Evolutionary conservation across 2,888 invertebrate species (phyloP).

Genomic region (Onchidella celtica): DNA sequence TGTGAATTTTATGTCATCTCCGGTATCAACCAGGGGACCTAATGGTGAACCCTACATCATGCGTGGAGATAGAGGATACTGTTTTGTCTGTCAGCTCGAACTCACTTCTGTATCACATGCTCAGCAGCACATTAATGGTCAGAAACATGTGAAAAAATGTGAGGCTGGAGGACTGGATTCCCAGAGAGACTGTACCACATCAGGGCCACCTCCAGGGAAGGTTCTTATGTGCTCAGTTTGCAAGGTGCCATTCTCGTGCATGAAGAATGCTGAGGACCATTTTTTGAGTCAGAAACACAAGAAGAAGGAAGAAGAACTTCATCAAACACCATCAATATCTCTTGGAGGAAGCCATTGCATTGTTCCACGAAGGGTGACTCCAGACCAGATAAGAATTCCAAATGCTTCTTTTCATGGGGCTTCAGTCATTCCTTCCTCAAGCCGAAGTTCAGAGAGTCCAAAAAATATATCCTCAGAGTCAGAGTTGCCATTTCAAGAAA

Average conservation of each 20-base stretch:
- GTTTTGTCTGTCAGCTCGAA: conserved; percentile 56
- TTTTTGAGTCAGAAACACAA: conserved; percentile 60
- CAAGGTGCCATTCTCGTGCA: conserved; percentile 56
- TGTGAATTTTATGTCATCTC: neutral
- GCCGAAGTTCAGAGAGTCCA: no score
- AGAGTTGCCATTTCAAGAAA: no score
- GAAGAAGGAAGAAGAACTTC: conserved; percentile 48
- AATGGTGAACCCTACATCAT: conserved; percentile 52
- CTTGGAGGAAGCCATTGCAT: no score
- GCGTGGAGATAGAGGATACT: conserved; percentile 55
- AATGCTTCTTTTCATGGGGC: no score
- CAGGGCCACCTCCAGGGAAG: neutral
- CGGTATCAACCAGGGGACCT: conserved; percentile 15
- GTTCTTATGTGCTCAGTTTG: conserved; percentile 59
- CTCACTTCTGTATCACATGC: conserved; percentile 55
- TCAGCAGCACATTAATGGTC: conserved; percentile 54
- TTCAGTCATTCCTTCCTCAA: no score
- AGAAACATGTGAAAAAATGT: conserved; percentile 56
- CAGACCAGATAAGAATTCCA: no score
- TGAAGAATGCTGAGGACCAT: conserved; percentile 59
- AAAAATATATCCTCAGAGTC: no score
- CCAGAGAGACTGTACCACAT: neutral
- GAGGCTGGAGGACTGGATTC: neutral
- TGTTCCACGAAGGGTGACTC: no score
- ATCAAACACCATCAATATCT: no score